Conservation (phyloP, 2,113 vertebrate genomes). For the Tychaedon coryphoeus region DNA sequence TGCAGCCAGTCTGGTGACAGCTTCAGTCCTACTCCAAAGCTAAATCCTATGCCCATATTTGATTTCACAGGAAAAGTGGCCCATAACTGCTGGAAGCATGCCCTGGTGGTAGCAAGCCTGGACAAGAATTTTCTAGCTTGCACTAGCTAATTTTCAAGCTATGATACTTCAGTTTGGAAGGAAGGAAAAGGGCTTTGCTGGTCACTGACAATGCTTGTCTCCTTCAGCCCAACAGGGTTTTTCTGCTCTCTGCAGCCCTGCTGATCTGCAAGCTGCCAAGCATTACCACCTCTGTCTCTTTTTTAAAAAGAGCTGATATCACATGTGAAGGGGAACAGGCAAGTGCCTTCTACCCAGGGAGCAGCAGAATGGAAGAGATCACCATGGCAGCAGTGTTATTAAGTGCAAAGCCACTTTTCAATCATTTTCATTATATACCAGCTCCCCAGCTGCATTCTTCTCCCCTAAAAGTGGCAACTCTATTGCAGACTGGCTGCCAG, state of each 20-base stretch:
- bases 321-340: conserved; percentile 1
- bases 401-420: conserved; percentile 60
- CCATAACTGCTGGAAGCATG: not conserved
- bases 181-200: not conserved
- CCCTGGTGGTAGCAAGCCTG: not conserved
- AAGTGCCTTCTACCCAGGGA: conserved; percentile 29
- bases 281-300: not conserved
- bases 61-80: not conserved
- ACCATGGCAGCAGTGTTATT: conserved; percentile 61
- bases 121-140: not conserved
- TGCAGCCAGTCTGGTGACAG: not conserved
- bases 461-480: conserved; percentile 32
- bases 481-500: not conserved
- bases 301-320: not conserved
- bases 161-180: not conserved
- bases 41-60: not conserved
- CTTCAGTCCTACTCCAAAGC: not conserved
- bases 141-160: not conserved
- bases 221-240: not conserved
- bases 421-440: conserved; percentile 32
- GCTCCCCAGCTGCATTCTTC: not conserved
- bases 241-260: conserved; percentile 19
- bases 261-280: conserved; percentile 36
- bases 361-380: conserved; percentile 49
- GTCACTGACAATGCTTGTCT: not conserved